These are phyloP conservation scores for Lanius collurio DNA, from an alignment of 2,113 vertebrate genomes.

Conservation along the genomic window DNA sequence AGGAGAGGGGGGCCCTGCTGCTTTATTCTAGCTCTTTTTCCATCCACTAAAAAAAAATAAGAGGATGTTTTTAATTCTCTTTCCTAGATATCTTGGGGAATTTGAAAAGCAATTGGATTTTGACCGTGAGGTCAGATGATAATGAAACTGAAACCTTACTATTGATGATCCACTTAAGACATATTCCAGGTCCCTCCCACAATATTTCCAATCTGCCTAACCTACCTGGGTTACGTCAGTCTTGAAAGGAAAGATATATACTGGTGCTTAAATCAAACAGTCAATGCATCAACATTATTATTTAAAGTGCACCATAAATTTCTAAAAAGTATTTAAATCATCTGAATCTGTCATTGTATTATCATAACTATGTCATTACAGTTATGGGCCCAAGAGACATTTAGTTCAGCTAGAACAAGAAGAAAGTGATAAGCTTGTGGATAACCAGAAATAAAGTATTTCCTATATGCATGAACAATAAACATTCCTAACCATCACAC, in stretches of 20 bases:
- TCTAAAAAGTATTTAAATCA: background rate
- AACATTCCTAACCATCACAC: background rate
- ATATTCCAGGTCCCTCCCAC: background rate
- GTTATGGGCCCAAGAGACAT: background rate
- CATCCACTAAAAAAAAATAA: background rate
- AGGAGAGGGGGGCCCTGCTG: rapidly evolving
- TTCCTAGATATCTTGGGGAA: background rate
- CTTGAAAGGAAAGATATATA: background rate
- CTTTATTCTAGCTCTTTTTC: background rate
- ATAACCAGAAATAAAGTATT: background rate
- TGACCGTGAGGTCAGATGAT: background rate
- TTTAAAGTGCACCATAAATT: background rate
- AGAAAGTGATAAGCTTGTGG: background rate
- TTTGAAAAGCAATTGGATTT: background rate
- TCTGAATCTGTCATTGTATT: background rate
- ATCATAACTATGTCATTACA: background rate
- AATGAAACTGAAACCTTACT: background rate
- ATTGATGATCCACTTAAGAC: background rate
- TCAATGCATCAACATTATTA: background rate
- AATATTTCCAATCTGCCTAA: background rate
- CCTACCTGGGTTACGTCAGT: background rate
- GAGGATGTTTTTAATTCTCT: background rate
- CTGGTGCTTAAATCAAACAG: background rate
- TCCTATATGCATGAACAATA: background rate
- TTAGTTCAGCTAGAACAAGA: background rate